These are phyloP conservation scores for Pholis gunnellus DNA, from an alignment of 2,113 vertebrate genomes.

Conservation along the genomic window DNA sequence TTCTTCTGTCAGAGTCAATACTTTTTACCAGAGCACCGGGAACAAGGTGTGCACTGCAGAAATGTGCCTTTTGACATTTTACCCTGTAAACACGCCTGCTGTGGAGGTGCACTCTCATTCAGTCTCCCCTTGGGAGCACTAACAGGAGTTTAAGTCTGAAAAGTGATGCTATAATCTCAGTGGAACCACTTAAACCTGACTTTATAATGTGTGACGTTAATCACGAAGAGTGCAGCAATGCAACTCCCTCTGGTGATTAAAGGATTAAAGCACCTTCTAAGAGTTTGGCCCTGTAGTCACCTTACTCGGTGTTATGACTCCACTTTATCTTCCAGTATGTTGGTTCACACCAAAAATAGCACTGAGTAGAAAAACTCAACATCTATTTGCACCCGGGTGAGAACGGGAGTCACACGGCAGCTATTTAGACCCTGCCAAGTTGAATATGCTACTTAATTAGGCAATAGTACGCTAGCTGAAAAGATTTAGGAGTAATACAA, in stretches of 20 bases:
- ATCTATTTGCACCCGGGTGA: too few species aligned
- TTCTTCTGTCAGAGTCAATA: constrained; percentile 18
- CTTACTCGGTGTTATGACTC: not conserved
- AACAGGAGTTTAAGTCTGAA: not conserved
- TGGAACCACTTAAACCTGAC: not conserved
- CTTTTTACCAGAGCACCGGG: not conserved
- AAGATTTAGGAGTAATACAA: too few species aligned
- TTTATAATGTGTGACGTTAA: not conserved
- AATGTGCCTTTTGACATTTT: not conserved
- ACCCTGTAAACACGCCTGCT: not conserved
- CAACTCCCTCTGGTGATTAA: not conserved
- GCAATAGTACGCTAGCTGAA: too few species aligned
- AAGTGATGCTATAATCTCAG: not conserved
- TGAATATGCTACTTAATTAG: too few species aligned
- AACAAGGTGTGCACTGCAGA: not conserved
- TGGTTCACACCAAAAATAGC: not conserved
- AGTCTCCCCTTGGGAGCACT: not conserved
- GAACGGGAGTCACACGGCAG: too few species aligned
- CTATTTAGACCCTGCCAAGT: too few species aligned
- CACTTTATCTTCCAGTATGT: not conserved
- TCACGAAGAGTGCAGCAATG: not conserved
- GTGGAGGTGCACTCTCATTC: not conserved
- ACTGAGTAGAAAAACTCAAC: too few species aligned
- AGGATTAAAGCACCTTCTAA: not conserved
- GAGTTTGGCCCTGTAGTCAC: not conserved